Percentiles rank a stretch among this genome's conserved stretches.
Evolutionary conservation across 2,888 invertebrate genomes (phyloP).

Genomic region (Ophonus ardosiacus): DNA sequence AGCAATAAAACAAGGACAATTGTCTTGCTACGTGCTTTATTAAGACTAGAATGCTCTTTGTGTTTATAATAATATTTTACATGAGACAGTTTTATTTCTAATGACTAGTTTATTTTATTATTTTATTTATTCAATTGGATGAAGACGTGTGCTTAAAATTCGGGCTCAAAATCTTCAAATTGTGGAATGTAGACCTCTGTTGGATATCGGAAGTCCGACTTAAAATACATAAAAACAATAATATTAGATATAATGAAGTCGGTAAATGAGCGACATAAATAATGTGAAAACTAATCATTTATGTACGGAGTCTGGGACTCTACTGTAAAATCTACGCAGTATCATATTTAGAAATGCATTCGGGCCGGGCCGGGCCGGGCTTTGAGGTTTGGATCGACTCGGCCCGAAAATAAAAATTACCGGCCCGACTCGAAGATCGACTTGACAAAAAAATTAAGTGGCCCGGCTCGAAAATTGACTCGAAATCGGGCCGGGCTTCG

Average conservation of each 20-base stretch:
- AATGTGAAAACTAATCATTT: too few relatives aligned
- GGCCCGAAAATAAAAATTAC: too few relatives aligned
- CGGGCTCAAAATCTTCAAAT: slow-evolving; percentile 47
- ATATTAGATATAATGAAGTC: neutral
- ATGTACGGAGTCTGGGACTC: too few relatives aligned
- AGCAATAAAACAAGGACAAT: slow-evolving; percentile 6
- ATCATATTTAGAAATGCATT: too few relatives aligned
- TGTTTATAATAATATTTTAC: slow-evolving; percentile 21
- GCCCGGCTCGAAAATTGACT: too few relatives aligned
- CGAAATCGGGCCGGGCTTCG: too few relatives aligned
- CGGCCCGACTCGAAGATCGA: too few relatives aligned
- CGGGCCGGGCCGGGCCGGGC: too few relatives aligned
- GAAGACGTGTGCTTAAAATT: slow-evolving; percentile 48
- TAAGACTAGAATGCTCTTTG: slow-evolving; percentile 25
- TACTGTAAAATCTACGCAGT: too few relatives aligned
- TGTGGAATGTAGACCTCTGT: slow-evolving; percentile 31
- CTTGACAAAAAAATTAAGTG: too few relatives aligned
- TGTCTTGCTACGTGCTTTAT: slow-evolving; percentile 35
- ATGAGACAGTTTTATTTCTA: neutral
- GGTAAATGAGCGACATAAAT: neutral
- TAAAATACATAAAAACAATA: neutral
- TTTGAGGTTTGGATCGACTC: too few relatives aligned
- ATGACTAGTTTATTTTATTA: slow-evolving; percentile 16
- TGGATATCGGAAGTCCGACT: slow-evolving; percentile 54
- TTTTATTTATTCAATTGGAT: neutral